Percentiles rank a stretch among this genome's conserved stretches.
Conservation (phyloP, 2,888 invertebrate species). For the Tetragnatha montana region DNA sequence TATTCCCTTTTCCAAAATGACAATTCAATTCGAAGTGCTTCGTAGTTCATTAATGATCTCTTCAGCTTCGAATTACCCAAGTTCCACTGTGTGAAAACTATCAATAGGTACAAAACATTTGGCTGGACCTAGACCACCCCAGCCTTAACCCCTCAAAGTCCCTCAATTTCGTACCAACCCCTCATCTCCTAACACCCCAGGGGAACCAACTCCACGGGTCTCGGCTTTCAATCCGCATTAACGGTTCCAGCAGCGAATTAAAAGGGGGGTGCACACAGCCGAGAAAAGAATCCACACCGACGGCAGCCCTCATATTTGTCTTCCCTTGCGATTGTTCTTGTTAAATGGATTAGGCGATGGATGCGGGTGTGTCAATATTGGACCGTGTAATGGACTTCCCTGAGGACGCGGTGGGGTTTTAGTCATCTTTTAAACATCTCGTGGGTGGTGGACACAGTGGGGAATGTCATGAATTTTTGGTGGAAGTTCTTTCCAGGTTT, state of each 20-base stretch:
- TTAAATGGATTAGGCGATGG: constrained; percentile 45
- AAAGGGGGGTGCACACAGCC: constrained; percentile 43
- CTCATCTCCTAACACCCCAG: too few relatives aligned
- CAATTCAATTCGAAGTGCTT: too few relatives aligned
- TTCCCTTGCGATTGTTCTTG: constrained; percentile 36
- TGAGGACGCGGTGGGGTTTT: neutral
- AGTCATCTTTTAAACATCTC: too few relatives aligned
- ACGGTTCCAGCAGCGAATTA: constrained; percentile 57
- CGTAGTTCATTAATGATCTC: too few relatives aligned
- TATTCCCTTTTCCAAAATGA: too few relatives aligned
- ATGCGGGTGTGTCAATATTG: constrained; percentile 25
- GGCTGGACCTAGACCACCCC: too few relatives aligned
- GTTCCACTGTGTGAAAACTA: too few relatives aligned
- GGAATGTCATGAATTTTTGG: neutral
- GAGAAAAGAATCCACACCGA: constrained; percentile 42
- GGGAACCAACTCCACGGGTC: constrained; percentile 45
- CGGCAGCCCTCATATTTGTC: constrained; percentile 36
- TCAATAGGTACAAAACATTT: too few relatives aligned
- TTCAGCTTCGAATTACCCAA: too few relatives aligned
- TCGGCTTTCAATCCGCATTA: constrained; percentile 64
- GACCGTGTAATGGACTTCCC: constrained; percentile 33
- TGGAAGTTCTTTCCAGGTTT: neutral
- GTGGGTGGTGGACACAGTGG: too few relatives aligned
- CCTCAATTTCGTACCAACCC: too few relatives aligned
- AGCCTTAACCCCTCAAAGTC: too few relatives aligned